Base-by-base conservation (phyloP, 2,888 invertebrate species). In the Pollenia labialis region DNA sequence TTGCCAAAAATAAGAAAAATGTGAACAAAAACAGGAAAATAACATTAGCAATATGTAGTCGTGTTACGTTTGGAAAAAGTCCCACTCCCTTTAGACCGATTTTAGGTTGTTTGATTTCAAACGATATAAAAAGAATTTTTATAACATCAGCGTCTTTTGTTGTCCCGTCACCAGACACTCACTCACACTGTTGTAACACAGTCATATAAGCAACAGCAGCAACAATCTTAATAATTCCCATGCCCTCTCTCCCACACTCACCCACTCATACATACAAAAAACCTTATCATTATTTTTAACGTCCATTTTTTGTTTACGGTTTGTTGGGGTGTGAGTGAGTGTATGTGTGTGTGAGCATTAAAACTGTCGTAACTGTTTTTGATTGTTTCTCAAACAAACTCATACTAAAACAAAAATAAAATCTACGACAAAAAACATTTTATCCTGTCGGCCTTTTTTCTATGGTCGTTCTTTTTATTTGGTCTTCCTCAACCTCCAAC, bases 361-460 rank as follows among this genome's bases (percentile, higher is more conserved):
- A 71, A 82, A 75, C 62, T 79, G 69, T 82, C 74, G 85, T 79
- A 75, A 75, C 82, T 85, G 85, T 83, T 83, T 76, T 83, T 83
- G 80, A 72, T 86, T 80, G 80, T 76, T 54, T 76, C 71, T 64
- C 75, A 64, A 69, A 64, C 71, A 56, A 54, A 74, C 74, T 60
- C 66, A 62, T 12, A 46, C 64, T 60, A n/a, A 68, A 81, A 84
- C 72, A 84, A 84, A 77, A 76, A 32, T 6, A 32, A 32, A 4
- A 32, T 32, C 32, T 32, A 32, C 32, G 4, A 32, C 32, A 48
- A n/a, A 64, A 14, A 46, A 56, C 48, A 58, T 74, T 60, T 68
- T 82, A 76, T 76, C 18, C 75, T 42, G 40, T 76, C 82, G 76
- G 82, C 76, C 69, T 76, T 75, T 82, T 82, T 62, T 46, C 10